Conservation (phyloP, 1,140 invertebrate species). For the Drosophila navojoa region DNA sequence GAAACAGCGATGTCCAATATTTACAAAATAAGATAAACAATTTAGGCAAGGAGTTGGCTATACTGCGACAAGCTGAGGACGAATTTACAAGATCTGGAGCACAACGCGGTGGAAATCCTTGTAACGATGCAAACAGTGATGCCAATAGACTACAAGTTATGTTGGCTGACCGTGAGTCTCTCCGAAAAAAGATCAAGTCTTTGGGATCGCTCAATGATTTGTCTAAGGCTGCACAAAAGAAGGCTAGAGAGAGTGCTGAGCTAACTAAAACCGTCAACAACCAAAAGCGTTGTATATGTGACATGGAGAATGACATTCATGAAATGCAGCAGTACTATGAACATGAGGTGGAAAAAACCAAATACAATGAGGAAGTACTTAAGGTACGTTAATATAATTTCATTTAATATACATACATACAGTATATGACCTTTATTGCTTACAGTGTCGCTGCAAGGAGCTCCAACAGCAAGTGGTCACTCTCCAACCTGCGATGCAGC, state of each 20-base stretch:
- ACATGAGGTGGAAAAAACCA: slow-evolving; percentile 56
- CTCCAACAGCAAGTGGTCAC: slow-evolving; percentile 55
- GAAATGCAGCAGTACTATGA: slow-evolving; percentile 76
- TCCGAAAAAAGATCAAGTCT: slow-evolving; percentile 55
- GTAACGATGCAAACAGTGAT: slow-evolving; percentile 44
- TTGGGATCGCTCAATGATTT: slow-evolving; percentile 45
- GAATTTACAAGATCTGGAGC: slow-evolving; percentile 31
- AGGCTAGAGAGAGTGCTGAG: slow-evolving; percentile 24
- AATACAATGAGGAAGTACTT: slow-evolving; percentile 59
- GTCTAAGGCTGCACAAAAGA: slow-evolving; percentile 27
- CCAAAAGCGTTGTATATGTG: slow-evolving; percentile 50
- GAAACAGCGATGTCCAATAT: slow-evolving; percentile 60
- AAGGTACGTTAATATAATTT: slow-evolving; percentile 45
- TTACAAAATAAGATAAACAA: slow-evolving; percentile 65
- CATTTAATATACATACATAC: too few species aligned
- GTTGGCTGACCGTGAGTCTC: slow-evolving; percentile 60
- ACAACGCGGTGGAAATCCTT: not conserved
- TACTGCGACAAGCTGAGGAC: slow-evolving; percentile 67
- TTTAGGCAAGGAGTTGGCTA: slow-evolving; percentile 59
- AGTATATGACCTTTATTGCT: not conserved
- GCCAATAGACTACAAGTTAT: slow-evolving; percentile 54
- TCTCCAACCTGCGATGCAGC: slow-evolving; percentile 42
- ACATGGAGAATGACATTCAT: slow-evolving; percentile 66
- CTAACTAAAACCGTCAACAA: slow-evolving; percentile 36
- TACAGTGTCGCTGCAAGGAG: slow-evolving; percentile 64